phyloP scores from a whole-genome alignment of 2,113 vertebrate genomes.

The Pterophyllum scalare region DNA sequence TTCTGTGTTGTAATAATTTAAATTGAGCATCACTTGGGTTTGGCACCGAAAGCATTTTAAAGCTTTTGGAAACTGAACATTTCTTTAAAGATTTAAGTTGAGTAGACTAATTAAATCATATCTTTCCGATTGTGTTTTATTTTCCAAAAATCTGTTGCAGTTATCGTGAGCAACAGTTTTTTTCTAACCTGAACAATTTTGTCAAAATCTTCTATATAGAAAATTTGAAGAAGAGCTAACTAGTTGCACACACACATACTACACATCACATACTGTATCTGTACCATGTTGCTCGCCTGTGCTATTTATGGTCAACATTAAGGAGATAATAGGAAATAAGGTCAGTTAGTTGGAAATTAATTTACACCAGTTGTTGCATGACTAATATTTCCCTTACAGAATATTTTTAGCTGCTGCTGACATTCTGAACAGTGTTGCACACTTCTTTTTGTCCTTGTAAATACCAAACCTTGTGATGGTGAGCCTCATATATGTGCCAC shows the following conservation, averaged over 20 bases:
- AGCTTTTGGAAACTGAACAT: neutral
- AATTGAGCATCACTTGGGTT: neutral
- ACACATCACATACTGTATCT: neutral
- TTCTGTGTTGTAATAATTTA: neutral
- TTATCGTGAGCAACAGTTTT: neutral
- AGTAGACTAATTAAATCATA: neutral
- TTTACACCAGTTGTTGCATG: constrained; percentile 64
- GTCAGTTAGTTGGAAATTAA: constrained; percentile 63
- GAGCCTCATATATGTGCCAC: constrained; percentile 46
- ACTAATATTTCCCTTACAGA: constrained; percentile 47
- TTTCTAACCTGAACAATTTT: neutral
- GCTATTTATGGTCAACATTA: constrained; percentile 32
- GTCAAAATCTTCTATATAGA: neutral
- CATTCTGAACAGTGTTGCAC: constrained; percentile 39
- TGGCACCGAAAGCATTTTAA: neutral
- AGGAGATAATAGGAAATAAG: constrained; percentile 63
- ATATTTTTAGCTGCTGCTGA: constrained; percentile 60
- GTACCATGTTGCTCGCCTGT: neutral
- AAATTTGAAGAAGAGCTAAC: neutral
- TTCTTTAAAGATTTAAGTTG: neutral
- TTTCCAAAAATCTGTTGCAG: neutral
- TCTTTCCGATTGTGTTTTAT: neutral
- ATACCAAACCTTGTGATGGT: constrained; percentile 51
- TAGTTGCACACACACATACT: neutral
- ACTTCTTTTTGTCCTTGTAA: constrained; percentile 68